Conservation (phyloP, 2,113 vertebrate genomes). For the Amblyornis subalaris region DNA sequence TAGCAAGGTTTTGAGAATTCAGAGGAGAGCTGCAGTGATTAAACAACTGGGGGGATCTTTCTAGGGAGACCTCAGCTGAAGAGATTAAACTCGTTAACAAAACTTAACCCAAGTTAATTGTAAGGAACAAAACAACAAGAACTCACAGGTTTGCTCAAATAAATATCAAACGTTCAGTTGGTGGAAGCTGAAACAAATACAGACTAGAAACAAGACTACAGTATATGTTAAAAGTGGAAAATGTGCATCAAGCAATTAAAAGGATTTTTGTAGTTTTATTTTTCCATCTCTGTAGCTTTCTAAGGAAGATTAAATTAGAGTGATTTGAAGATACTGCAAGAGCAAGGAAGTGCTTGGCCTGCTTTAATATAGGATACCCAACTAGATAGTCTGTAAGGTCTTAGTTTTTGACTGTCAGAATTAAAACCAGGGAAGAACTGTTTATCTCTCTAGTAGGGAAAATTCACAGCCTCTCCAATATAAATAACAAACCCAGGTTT, state of each 20-base stretch:
- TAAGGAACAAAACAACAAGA: neutral
- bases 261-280: neutral
- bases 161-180: neutral
- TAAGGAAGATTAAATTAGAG: neutral
- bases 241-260: neutral
- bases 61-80: neutral
- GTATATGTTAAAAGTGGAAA: neutral
- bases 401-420: neutral
- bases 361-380: neutral
- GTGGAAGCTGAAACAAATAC: neutral
- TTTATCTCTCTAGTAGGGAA: neutral
- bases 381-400: neutral
- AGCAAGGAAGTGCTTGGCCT: neutral
- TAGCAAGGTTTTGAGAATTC: neutral
- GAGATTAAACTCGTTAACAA: neutral
- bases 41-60: neutral
- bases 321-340: neutral
- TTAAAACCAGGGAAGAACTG: neutral
- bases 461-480: neutral
- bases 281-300: neutral
- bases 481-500: neutral
- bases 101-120: neutral
- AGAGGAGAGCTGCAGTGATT: neutral
- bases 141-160: neutral
- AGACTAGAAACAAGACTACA: neutral